Base-by-base conservation (phyloP, 2,888 invertebrate genomes). In the Sisyra terminalis region DNA sequence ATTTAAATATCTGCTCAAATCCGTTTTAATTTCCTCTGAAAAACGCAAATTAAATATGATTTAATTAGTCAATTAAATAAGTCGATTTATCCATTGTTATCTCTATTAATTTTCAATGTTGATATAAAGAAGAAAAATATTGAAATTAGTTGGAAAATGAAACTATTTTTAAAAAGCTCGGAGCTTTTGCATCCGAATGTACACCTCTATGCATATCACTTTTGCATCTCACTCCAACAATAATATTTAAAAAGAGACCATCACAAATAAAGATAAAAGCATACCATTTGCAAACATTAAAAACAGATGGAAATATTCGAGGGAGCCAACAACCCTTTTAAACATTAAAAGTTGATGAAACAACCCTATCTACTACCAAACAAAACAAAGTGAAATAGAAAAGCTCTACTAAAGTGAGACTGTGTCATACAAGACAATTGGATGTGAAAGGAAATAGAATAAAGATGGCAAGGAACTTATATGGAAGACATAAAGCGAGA, bases 191-290 rank as follows among this genome's bases (percentile, higher is more conserved):
- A 9, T 15, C 14, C 11, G 40, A 40, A 15, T 40, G 40, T 40
- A 40, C 40, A 40, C 40, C 40, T 40, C 29, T 40, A 40, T 40
- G 40, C 30, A 40, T 40, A 40, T 40, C 14, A 40, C 14, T 18
- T 3, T 37, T 16, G 9, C 18, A 17, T 37, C 18, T 37, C 37
- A 37, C 16, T 37, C 37, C 18, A 11, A 8, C 35, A 3, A 34
- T 34, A 3, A 13, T 13, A 14, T 35, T 35, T 14, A 15, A 35
- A 35, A 35, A 35, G 35, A 35, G 35, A 15, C 13, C n/a, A 9
- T 15, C n/a, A 8, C 13, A 35, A 13, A 13, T 13, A 13, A 35
- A 35, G 16, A 35, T 35, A 35, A 35, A 35, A n/a, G 6, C 9
- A 35, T 35, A 35, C 35, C 3, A 13, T 35, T 13, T 35, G 16